Conservation (phyloP, 2,113 vertebrate genomes). For the Enhydra lutris region DNA sequence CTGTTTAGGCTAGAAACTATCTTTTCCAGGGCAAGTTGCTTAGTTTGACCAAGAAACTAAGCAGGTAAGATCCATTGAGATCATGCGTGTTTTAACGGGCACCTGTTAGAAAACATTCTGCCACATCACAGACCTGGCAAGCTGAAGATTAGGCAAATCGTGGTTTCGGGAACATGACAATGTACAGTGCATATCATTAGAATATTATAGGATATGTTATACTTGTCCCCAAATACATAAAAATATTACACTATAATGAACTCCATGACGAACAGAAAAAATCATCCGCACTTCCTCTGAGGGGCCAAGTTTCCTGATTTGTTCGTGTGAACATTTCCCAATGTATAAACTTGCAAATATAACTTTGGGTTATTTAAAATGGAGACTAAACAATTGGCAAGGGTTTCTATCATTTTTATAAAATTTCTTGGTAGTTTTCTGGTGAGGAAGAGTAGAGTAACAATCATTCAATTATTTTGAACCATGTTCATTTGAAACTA, state of each 20-base stretch:
- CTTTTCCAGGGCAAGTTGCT: not conserved
- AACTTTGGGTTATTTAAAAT: not conserved
- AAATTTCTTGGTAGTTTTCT: not conserved
- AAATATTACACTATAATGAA: not conserved
- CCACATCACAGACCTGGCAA: not conserved
- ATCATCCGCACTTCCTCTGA: not conserved
- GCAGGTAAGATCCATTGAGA: not conserved
- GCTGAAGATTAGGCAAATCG: not conserved
- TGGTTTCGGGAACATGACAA: not conserved
- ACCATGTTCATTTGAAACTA: slow-evolving; percentile 1
- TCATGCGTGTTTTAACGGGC: not conserved
- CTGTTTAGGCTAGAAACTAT: not conserved
- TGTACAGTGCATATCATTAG: not conserved
- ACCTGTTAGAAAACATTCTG: not conserved
- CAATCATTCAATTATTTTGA: slow-evolving; percentile 22
- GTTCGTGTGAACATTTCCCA: not conserved
- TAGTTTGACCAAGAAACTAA: not conserved
- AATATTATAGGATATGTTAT: not conserved
- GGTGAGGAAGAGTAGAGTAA: not conserved
- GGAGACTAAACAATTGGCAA: not conserved
- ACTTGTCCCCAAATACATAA: not conserved
- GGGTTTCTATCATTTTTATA: not conserved
- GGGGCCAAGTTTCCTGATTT: not conserved
- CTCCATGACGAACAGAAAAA: not conserved
- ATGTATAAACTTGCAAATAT: not conserved